These are phyloP conservation scores for Prosapia bicincta DNA, from an alignment of 2,888 invertebrate species.

Conservation along the genomic window DNA sequence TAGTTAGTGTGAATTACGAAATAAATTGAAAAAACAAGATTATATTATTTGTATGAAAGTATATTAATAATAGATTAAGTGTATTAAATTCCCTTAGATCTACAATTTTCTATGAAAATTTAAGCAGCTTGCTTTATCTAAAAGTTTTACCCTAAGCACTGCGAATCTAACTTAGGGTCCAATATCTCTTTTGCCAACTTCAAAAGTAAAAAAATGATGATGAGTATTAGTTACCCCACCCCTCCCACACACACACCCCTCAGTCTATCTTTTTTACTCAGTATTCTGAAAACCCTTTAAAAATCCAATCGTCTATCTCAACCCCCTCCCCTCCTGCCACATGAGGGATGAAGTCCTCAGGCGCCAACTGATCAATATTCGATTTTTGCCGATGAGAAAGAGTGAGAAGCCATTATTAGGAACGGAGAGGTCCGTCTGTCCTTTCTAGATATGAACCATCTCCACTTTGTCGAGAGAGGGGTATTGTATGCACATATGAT, in stretches of 20 bases:
- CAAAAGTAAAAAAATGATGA: constrained; percentile 2
- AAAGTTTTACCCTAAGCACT: no score
- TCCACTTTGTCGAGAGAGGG: neutral
- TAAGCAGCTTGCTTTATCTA: no score
- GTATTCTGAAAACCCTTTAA: constrained; percentile 30
- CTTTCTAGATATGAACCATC: neutral
- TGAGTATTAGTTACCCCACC: neutral
- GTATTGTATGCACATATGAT: neutral
- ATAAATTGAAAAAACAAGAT: no score
- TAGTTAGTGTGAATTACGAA: no score
- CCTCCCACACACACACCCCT: neutral
- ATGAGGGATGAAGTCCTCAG: constrained; percentile 30
- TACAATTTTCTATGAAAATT: no score
- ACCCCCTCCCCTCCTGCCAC: constrained; percentile 20
- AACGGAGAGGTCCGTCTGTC: constrained; percentile 21
- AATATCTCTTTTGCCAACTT: neutral
- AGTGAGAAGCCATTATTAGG: constrained; percentile 20
- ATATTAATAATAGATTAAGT: no score
- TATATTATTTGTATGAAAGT: no score
- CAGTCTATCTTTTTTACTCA: constrained; percentile 17
- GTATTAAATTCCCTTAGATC: no score
- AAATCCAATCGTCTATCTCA: constrained; percentile 28
- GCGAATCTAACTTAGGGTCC: neutral
- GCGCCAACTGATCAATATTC: constrained; percentile 32
- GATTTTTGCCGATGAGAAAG: constrained; percentile 29